Evolutionary conservation across 1,140 invertebrate species (phyloP).

Genomic region (Drosophila orosa): DNA sequence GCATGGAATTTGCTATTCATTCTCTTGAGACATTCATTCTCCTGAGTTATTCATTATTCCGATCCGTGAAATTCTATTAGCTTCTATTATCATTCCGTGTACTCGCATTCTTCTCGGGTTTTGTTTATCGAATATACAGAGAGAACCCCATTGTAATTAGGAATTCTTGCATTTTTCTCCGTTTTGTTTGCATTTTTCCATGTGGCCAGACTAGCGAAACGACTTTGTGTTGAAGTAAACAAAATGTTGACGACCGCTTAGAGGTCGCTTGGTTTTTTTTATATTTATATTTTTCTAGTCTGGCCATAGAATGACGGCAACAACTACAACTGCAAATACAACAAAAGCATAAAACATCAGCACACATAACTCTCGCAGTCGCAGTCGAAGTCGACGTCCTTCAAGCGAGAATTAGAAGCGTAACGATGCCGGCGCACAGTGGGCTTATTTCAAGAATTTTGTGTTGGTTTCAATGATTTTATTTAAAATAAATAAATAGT

Average conservation of each 20-base stretch:
- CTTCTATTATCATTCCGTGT: constrained; percentile 18
- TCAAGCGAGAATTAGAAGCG: constrained; percentile 74
- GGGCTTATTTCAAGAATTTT: not conserved
- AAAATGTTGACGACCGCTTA: constrained; percentile 62
- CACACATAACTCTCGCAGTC: constrained; percentile 30
- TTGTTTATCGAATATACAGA: constrained; percentile 25
- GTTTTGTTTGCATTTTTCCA: constrained; percentile 44
- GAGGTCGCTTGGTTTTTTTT: constrained; percentile 48
- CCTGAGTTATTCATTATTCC: constrained; percentile 7
- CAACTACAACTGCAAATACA: constrained; percentile 22
- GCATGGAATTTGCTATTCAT: not conserved
- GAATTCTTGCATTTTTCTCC: constrained; percentile 27
- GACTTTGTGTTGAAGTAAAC: constrained; percentile 60
- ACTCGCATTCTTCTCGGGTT: constrained; percentile 20
- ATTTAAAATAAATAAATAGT: too few relatives aligned
- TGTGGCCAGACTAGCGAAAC: constrained; percentile 43
- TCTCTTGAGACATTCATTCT: not conserved
- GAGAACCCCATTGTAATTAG: constrained; percentile 45
- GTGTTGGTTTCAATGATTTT: not conserved
- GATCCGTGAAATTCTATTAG: constrained; percentile 9
- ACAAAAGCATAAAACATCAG: constrained; percentile 33
- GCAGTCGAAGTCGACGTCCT: constrained; percentile 53
- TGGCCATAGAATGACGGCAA: constrained; percentile 41
- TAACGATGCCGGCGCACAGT: constrained; percentile 36
- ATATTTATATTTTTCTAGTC: constrained; percentile 16